Evolutionary conservation across 2,113 vertebrate species (phyloP).

Genomic region (Madoqua kirkii): DNA sequence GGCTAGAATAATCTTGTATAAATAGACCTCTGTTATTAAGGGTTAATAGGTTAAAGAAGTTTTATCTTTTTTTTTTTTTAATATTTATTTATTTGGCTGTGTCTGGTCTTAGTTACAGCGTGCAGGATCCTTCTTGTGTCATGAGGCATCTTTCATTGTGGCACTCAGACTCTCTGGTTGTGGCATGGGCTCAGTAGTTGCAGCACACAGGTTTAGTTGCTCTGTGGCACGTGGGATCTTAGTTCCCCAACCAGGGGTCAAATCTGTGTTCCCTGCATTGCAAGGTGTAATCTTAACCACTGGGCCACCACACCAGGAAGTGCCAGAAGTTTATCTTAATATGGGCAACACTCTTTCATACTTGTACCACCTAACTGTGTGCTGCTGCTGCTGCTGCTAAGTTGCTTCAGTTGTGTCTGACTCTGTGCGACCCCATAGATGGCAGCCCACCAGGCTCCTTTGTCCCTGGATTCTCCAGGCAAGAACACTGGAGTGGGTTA

Average conservation of each 20-base stretch:
- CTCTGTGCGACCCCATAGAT: too few species aligned
- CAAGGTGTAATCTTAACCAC: background rate
- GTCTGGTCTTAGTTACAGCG: background rate
- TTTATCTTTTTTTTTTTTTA: too few species aligned
- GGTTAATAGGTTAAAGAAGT: background rate
- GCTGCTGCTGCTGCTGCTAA: too few species aligned
- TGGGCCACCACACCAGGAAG: background rate
- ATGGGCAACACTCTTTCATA: background rate
- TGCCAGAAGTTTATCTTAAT: slow-evolving; percentile 36
- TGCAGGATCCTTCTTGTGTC: background rate
- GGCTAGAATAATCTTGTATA: background rate
- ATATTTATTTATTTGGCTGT: background rate
- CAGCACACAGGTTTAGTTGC: background rate
- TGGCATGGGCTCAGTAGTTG: background rate
- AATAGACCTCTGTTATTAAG: background rate
- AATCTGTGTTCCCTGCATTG: background rate
- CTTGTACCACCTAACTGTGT: background rate
- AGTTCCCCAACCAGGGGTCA: background rate
- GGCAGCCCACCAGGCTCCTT: accelerated
- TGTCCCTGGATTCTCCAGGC: too few species aligned
- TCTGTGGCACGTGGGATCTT: background rate
- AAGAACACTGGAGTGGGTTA: too few species aligned
- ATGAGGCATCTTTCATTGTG: background rate
- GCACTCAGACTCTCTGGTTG: accelerated
- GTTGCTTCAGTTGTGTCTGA: too few species aligned